phyloP scores from a whole-genome alignment of 2,797 vertebrate genomes.

The Centropyge bicolor region DNA sequence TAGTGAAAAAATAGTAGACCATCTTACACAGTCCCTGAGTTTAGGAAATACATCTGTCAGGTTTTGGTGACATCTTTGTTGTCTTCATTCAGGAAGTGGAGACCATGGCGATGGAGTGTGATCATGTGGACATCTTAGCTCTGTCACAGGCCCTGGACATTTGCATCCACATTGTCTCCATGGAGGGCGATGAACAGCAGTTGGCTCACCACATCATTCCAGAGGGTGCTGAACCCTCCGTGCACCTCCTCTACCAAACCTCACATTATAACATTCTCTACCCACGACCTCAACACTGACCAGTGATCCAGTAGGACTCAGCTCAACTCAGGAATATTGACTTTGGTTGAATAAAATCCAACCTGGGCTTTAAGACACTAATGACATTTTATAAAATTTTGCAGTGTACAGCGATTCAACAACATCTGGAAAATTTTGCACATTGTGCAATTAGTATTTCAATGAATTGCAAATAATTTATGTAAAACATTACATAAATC shows the following conservation, averaged over 20 bases:
- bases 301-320: not conserved
- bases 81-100: constrained; percentile 84
- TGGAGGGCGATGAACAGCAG: constrained; percentile 79
- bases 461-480: constrained; percentile 28
- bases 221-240: constrained; percentile 78
- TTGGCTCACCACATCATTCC: constrained; percentile 87
- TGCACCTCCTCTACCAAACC: constrained; percentile 87
- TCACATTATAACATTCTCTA: constrained; percentile 87
- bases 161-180: constrained; percentile 83
- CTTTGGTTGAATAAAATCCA: constrained; percentile 40
- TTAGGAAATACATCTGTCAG: not conserved
- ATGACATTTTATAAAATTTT: constrained; percentile 65
- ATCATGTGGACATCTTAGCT: constrained; percentile 88
- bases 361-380: constrained; percentile 21
- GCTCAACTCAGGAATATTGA: constrained; percentile 60
- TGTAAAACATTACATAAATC: constrained; percentile 40
- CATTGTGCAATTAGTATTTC: constrained; percentile 35
- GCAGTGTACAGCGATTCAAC: constrained; percentile 40
- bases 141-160: constrained; percentile 86
- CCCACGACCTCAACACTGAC: constrained; percentile 58
- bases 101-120: constrained; percentile 86
- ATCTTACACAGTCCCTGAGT: not conserved
- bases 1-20: constrained; percentile 33
- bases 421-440: constrained; percentile 41
- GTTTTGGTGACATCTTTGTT: not conserved